Percentiles rank a stretch among this genome's conserved stretches.
Conservation (phyloP, 2,113 vertebrate species). For the Cacatua alba region DNA sequence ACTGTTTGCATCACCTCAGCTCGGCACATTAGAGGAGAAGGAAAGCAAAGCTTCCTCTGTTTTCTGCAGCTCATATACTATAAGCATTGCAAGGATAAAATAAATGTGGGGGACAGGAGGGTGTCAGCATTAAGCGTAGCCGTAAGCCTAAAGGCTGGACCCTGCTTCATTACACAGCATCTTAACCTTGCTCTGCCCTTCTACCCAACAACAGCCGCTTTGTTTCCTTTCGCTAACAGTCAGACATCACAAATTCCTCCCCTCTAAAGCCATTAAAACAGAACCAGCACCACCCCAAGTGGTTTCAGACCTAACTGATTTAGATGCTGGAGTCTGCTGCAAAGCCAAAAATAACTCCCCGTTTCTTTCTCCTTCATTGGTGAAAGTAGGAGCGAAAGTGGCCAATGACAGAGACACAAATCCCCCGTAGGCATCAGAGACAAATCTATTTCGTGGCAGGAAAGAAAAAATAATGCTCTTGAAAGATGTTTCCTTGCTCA, state of each 20-base stretch:
- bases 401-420: conserved; percentile 61
- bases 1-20: not conserved
- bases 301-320: conserved; percentile 63
- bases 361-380: conserved; percentile 62
- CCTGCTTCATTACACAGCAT: not conserved
- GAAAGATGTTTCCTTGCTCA: conserved; percentile 47
- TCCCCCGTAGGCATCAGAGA: conserved; percentile 28
- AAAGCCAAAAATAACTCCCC: conserved; percentile 63
- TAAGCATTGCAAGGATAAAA: not conserved
- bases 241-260: conserved; percentile 25
- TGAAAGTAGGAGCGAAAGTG: conserved; percentile 48
- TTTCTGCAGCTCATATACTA: not conserved
- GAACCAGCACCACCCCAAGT: conserved; percentile 42
- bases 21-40: not conserved
- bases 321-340: conserved; percentile 59
- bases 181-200: conserved; percentile 53
- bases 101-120: not conserved
- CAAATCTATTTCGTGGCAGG: conserved; percentile 59
- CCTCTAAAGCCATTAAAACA: conserved; percentile 6
- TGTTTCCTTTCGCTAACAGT: not conserved
- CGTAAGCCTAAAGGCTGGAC: not conserved
- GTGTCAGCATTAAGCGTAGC: not conserved
- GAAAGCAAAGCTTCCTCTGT: not conserved
- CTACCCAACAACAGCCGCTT: not conserved
- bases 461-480: conserved; percentile 17